Evolutionary conservation across 2,888 invertebrate species (phyloP).

Genomic region (Oxycera nigricornis): DNA sequence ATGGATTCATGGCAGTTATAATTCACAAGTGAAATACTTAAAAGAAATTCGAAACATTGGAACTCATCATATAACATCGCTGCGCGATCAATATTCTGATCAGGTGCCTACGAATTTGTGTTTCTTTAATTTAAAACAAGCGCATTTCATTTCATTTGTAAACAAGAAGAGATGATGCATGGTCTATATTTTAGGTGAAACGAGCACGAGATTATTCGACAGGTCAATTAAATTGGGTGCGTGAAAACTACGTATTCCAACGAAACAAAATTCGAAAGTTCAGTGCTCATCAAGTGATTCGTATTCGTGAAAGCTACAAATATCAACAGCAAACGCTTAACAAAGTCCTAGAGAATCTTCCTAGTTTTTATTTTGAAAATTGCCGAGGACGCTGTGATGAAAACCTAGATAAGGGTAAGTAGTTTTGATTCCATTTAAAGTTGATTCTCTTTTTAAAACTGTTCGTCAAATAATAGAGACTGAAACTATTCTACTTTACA

Average conservation of each 20-base stretch:
- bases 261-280: conserved; percentile 93
- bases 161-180: background rate
- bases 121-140: background rate
- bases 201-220: conserved; percentile 92
- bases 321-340: conserved; percentile 94
- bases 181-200: conserved; percentile 70
- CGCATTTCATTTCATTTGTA: background rate
- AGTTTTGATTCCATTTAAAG: background rate
- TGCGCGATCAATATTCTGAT: conserved; percentile 91
- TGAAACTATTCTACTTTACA: background rate
- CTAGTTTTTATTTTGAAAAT: conserved; percentile 89
- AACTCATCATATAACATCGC: conserved; percentile 81
- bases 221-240: conserved; percentile 88
- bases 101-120: conserved; percentile 73
- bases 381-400: conserved; percentile 81
- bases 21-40: conserved; percentile 83
- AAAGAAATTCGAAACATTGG: conserved; percentile 92
- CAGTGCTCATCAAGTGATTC: conserved; percentile 88
- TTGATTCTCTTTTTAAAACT: background rate
- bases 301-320: conserved; percentile 91
- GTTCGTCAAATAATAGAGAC: background rate
- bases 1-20: conserved; percentile 91
- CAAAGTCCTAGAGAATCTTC: conserved; percentile 91
- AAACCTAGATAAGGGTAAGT: conserved; percentile 59
- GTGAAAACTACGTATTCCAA: conserved; percentile 95